Evolutionary conservation across 2,113 vertebrate genomes (phyloP).

Genomic region (Danionella cerebrum): DNA sequence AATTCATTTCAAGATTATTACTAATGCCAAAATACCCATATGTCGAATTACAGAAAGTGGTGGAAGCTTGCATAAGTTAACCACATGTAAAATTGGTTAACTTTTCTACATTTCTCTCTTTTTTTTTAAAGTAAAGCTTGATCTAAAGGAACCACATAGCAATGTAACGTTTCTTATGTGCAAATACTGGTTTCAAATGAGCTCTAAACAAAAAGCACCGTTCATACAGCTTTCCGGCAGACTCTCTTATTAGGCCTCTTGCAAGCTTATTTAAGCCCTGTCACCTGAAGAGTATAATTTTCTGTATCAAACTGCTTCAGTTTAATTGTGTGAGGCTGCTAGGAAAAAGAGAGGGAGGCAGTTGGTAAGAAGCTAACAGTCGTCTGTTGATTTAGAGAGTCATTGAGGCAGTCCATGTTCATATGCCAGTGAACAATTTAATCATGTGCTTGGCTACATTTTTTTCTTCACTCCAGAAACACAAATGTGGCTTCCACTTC

Average conservation of each 20-base stretch:
- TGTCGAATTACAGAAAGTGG: not conserved
- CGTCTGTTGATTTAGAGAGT: not conserved
- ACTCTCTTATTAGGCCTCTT: not conserved
- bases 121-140: too few relatives aligned
- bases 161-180: too few relatives aligned
- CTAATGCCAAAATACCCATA: not conserved
- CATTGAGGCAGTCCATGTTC: not conserved
- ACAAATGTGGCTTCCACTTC: not conserved
- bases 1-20: not conserved
- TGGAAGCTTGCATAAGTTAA: not conserved
- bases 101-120: too few relatives aligned
- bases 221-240: not conserved
- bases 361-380: not conserved
- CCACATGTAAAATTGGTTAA: not conserved
- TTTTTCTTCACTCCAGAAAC: not conserved
- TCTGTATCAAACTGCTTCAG: not conserved
- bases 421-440: conserved; percentile 25
- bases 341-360: not conserved
- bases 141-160: not conserved
- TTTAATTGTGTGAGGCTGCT: not conserved
- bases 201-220: not conserved
- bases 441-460: not conserved
- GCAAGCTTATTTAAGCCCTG: not conserved
- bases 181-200: too few relatives aligned
- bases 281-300: not conserved